These are phyloP conservation scores for Oenanthe oenanthe DNA, from an alignment of 2,113 vertebrate species.

Conservation along the genomic window DNA sequence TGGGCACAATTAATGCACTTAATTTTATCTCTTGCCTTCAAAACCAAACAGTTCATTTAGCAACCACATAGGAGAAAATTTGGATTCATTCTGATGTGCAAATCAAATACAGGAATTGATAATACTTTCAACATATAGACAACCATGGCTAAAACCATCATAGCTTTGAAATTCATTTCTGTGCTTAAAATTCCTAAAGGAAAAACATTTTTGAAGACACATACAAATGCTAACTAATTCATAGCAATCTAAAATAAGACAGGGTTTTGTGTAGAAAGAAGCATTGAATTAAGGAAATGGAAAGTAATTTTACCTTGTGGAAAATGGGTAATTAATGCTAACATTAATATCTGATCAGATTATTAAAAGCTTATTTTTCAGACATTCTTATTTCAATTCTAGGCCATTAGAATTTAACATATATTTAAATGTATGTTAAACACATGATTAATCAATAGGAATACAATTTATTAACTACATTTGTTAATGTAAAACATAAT, in stretches of 20 bases:
- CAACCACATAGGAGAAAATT: background rate
- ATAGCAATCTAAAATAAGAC: background rate
- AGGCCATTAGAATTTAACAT: background rate
- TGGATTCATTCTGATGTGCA: background rate
- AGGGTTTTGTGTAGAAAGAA: background rate
- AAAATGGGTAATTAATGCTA: background rate
- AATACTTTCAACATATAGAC: background rate
- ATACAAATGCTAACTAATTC: background rate
- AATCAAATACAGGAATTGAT: background rate
- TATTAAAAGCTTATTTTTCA: background rate
- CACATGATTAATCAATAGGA: background rate
- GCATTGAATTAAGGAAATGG: background rate
- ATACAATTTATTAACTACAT: background rate
- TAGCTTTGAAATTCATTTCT: background rate
- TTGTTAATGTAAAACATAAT: background rate
- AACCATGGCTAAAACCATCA: background rate
- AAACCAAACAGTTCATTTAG: background rate
- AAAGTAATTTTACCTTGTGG: background rate
- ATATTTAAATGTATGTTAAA: background rate
- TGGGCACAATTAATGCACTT: background rate
- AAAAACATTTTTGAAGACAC: background rate
- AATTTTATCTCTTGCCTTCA: constrained; percentile 9
- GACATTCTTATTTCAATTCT: background rate
- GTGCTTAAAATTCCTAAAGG: background rate
- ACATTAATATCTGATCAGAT: background rate